Conservation (phyloP, 2,113 vertebrate species). For the Apodemus speciosus region DNA sequence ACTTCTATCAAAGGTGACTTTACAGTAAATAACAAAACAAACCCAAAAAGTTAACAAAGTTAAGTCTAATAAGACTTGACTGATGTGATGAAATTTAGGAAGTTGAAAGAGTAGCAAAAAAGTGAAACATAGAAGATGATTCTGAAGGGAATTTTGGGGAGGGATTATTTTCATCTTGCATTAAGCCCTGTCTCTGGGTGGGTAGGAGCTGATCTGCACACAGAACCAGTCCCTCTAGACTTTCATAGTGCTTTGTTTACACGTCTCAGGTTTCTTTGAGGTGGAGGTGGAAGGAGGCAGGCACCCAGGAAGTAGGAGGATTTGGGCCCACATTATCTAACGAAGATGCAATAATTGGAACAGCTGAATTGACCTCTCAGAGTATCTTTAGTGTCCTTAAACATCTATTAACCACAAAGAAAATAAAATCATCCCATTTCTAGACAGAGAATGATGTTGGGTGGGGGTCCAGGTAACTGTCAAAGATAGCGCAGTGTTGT, state of each 20-base stretch:
- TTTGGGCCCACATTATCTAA: background rate
- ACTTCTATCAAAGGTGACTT: conserved; percentile 56
- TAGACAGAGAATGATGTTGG: background rate
- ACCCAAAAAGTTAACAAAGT: background rate
- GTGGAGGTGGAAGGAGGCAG: background rate
- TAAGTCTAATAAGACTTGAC: background rate
- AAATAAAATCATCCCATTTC: background rate
- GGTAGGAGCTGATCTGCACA: background rate
- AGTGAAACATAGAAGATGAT: background rate
- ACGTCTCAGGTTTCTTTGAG: background rate
- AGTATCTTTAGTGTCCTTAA: background rate
- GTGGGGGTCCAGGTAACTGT: background rate
- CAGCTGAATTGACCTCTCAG: background rate
- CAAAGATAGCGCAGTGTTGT: background rate
- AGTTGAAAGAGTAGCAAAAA: background rate
- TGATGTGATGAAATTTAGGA: background rate
- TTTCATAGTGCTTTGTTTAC: background rate
- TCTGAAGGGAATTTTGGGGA: background rate
- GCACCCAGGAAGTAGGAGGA: background rate
- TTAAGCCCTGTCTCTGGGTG: background rate
- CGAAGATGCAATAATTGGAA: background rate
- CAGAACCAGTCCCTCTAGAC: background rate
- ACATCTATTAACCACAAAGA: background rate
- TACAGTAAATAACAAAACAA: background rate
- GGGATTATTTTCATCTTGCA: background rate